Conservation (phyloP, 2,113 vertebrate genomes). For the Pelecanus crispus region DNA sequence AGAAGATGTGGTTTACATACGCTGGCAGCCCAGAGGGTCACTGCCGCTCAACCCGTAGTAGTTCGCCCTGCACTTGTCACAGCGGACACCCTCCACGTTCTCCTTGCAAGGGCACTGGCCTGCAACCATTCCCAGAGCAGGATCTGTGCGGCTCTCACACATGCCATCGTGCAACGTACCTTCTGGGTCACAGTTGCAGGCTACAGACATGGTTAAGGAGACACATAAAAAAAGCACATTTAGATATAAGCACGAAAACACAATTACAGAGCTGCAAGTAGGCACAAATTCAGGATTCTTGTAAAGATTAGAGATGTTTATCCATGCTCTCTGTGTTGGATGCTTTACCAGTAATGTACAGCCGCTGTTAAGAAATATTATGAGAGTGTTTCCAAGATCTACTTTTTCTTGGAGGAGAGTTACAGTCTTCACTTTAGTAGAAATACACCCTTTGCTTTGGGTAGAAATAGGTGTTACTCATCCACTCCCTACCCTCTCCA, state of each 20-base stretch:
- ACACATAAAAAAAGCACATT: neutral
- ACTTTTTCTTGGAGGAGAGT: neutral
- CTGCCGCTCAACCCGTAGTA: slow-evolving; percentile 71
- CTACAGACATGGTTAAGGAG: slow-evolving; percentile 50
- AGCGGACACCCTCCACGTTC: slow-evolving; percentile 79
- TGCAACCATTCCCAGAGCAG: neutral
- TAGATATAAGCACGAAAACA: neutral
- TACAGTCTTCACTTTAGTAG: neutral
- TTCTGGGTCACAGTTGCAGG: slow-evolving; percentile 76
- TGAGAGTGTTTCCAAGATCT: neutral
- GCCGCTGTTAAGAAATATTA: neutral
- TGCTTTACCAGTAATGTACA: neutral
- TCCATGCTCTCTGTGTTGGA: neutral
- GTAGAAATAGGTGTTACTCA: neutral
- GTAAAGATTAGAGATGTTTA: neutral
- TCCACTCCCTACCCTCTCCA: neutral
- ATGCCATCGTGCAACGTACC: slow-evolving; percentile 66
- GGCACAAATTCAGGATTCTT: neutral
- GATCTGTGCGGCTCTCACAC: slow-evolving; percentile 74
- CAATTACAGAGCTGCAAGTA: neutral
- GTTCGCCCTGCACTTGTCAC: slow-evolving; percentile 77
- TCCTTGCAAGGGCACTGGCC: slow-evolving; percentile 80
- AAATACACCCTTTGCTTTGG: neutral
- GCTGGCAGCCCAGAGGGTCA: slow-evolving; percentile 75
- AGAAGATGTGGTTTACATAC: slow-evolving; percentile 57